Percentiles rank a stretch among this genome's conserved stretches.
Evolutionary conservation across 2,888 invertebrate genomes (phyloP).

Genomic region (Meteorus cinctellus): DNA sequence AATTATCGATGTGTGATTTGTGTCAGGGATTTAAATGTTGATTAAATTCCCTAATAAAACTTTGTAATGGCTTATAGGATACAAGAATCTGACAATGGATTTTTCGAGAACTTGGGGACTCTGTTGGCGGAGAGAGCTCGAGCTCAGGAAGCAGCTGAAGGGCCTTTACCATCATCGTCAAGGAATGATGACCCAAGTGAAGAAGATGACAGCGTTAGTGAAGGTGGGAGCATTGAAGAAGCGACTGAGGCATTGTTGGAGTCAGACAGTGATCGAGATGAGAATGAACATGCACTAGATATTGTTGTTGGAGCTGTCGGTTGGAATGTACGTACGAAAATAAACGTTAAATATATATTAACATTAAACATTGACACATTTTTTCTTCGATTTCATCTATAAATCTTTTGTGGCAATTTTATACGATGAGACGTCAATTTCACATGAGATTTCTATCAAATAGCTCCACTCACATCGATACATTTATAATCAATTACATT

Average conservation of each 20-base stretch:
- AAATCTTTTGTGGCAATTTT: background rate
- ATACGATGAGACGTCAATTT: background rate
- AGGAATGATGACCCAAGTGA: constrained; percentile 69
- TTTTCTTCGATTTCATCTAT: constrained; percentile 17
- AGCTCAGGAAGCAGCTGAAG: constrained; percentile 62
- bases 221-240: constrained; percentile 59
- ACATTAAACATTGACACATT: constrained; percentile 17
- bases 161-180: constrained; percentile 65
- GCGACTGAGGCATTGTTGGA: constrained; percentile 77
- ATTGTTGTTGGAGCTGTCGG: constrained; percentile 80
- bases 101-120: constrained; percentile 88
- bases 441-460: background rate
- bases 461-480: background rate
- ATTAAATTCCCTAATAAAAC: background rate
- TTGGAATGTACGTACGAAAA: constrained; percentile 82
- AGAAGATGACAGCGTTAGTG: constrained; percentile 68
- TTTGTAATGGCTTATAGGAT: constrained; percentile 76
- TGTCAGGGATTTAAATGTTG: background rate
- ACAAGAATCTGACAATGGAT: constrained; percentile 87
- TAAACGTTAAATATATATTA: background rate
- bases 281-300: constrained; percentile 77
- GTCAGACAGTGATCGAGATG: constrained; percentile 81
- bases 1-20: background rate
- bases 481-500: background rate
- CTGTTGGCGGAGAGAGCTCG: constrained; percentile 74